A percentile compares a stretch with the other conserved stretches of the same genome.
Conservation (phyloP, 2,113 vertebrate species). For the Hemiscyllium ocellatum region DNA sequence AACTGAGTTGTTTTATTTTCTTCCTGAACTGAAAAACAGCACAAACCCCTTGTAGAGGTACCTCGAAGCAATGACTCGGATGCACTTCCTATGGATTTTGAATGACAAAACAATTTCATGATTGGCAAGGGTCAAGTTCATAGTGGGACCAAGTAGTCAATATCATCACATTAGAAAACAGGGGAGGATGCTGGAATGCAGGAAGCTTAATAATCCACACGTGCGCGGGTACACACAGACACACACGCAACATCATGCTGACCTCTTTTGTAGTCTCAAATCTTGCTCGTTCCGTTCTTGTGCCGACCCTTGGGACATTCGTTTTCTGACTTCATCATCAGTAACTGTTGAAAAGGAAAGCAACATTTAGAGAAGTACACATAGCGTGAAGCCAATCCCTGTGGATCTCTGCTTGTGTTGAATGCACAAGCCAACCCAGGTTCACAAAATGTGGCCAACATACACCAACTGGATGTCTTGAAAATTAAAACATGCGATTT, state of each 20-base stretch:
- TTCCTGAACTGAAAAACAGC: too few species aligned
- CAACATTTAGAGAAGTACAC: background rate
- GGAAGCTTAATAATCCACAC: background rate
- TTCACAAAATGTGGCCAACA: background rate
- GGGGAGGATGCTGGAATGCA: background rate
- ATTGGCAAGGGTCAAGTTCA: background rate
- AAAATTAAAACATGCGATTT: background rate
- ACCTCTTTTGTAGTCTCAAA: constrained; percentile 62
- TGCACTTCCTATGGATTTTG: too few species aligned
- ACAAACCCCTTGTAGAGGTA: too few species aligned
- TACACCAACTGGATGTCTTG: background rate
- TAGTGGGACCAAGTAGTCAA: background rate
- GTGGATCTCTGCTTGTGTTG: background rate
- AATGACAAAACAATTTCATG: too few species aligned
- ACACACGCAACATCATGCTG: constrained; percentile 43
- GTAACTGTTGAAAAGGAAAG: constrained; percentile 51
- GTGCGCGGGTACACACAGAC: too few species aligned
- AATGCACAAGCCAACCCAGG: background rate
- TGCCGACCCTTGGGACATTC: constrained; percentile 66
- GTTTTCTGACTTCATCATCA: constrained; percentile 67
- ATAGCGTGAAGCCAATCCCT: background rate
- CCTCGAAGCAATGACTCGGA: too few species aligned
- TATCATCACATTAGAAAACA: background rate
- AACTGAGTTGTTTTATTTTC: too few species aligned
- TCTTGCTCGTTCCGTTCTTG: constrained; percentile 63